Base-by-base conservation (phyloP, 1,140 invertebrate species). In the Lamellibrachia luymesi region DNA sequence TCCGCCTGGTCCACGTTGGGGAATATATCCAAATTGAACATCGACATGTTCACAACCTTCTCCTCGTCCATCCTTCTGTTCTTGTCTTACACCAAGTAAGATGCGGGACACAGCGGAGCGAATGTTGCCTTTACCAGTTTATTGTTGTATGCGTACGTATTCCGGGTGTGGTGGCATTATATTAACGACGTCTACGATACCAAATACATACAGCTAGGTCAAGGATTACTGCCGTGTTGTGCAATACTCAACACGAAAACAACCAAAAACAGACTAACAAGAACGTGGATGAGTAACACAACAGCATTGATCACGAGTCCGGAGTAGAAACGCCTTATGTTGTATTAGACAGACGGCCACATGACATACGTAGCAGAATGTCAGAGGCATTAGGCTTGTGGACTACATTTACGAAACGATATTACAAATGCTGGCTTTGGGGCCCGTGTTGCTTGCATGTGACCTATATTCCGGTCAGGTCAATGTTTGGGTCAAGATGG, bases 11-110 rank as follows among this genome's bases (percentile, higher is more conserved):
- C 91, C 10, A 95, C 52, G 7, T 95, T 95, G 2, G 96, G 96
- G 25, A 96, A 94, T 0, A 94, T 94, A 50, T 95, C 94, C 64
- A 96, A 93, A 89, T 95, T 94, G 17, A 94, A 94, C 93, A 96
- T 95, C 22, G 96, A 96, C 51, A 96, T 92, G 94, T 96, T 95
- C 90, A 95, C 95, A 0, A 94, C 93, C 93, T 96, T 95, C 92
- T 96, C 95, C 49, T 94, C 94, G 1, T 80, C 64, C 64, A 80
- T 80, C 4, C 25, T 80, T 38, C 38, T 80, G 64, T 22, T 38
- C 22, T 80, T 80, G 64, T 22, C 4, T 22, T 80, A 22, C 64
- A 38, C 38, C 38, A 38, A 38, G 38, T 17, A 8, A 80, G 64
- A 80, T 80, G 5, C 2, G 64, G 64, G 64, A 80, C 64, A 22